These are phyloP conservation scores for Prionace glauca DNA, from an alignment of 2,797 vertebrate species.

Conservation along the genomic window DNA sequence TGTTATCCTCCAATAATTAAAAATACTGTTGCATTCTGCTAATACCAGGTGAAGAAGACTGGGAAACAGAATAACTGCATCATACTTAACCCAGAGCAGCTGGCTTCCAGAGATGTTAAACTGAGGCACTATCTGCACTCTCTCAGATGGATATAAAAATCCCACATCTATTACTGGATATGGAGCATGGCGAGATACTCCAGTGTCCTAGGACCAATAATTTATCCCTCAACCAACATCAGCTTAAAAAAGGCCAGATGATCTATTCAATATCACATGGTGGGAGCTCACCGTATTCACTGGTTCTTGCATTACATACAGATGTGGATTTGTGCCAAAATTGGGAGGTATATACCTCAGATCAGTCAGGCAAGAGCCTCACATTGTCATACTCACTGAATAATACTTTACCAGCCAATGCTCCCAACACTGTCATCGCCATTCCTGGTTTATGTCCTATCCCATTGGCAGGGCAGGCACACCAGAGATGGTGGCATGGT, in stretches of 20 bases:
- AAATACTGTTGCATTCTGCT: neutral
- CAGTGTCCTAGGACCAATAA: neutral
- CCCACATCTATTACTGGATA: neutral
- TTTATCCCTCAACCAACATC: neutral
- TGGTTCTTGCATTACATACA: neutral
- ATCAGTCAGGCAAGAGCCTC: neutral
- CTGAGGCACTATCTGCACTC: neutral
- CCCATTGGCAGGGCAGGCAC: neutral
- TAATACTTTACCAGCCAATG: neutral
- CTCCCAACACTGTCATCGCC: neutral
- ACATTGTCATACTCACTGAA: neutral
- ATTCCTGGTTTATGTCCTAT: neutral
- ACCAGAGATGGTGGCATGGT: neutral
- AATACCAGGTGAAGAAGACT: too few species aligned
- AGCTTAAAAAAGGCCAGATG: too few species aligned
- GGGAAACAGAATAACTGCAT: neutral
- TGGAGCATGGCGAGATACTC: neutral
- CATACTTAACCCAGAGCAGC: neutral
- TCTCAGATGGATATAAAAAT: neutral
- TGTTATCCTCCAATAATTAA: neutral
- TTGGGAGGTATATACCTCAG: neutral
- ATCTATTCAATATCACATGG: too few species aligned
- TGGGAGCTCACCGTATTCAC: too few species aligned
- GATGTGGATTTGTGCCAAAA: neutral
- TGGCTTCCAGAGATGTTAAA: neutral